These are phyloP conservation scores for Steinernema scapterisci DNA, from an alignment of 2,888 invertebrate genomes.

Conservation along the genomic window DNA sequence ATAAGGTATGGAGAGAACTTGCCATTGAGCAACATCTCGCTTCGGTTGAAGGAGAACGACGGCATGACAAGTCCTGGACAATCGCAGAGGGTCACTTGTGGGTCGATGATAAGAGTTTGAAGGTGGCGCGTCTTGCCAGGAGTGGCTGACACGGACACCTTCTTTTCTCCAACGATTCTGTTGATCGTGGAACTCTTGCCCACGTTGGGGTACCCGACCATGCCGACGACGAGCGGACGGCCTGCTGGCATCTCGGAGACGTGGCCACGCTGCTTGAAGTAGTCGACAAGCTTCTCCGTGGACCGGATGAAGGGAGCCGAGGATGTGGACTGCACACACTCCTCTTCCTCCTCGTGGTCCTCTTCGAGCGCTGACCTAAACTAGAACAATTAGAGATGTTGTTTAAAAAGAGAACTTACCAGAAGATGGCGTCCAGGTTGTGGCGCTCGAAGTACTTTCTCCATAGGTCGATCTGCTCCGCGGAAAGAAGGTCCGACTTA, in stretches of 20 bases:
- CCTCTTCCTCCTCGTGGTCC: slow-evolving; percentile 40
- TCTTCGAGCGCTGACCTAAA: slow-evolving; percentile 49
- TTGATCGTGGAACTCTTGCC: slow-evolving; percentile 99
- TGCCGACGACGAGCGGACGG: slow-evolving; percentile 60
- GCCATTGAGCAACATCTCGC: slow-evolving; percentile 91
- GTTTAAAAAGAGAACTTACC: slow-evolving; percentile 76
- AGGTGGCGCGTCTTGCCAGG: slow-evolving; percentile 99
- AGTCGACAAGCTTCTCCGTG: slow-evolving; percentile 76
- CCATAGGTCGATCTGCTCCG: slow-evolving; percentile 75
- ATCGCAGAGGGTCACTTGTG: slow-evolving; percentile 82
- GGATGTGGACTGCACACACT: slow-evolving; percentile 36
- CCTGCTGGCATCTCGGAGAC: slow-evolving; percentile 40
- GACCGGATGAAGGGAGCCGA: slow-evolving; percentile 69
- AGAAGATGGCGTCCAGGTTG: slow-evolving; percentile 81
- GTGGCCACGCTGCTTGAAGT: slow-evolving; percentile 75
- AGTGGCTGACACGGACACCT: slow-evolving; percentile 85
- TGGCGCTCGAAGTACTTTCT: slow-evolving; percentile 70
- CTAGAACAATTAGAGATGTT: slow-evolving; percentile 1
- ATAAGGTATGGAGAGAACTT: neutral
- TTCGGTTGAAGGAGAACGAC: slow-evolving; percentile 89
- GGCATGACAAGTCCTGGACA: slow-evolving; percentile 94
- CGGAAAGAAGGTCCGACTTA: slow-evolving; percentile 89
- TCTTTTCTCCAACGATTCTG: slow-evolving; percentile 80
- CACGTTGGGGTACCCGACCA: slow-evolving; percentile 97
- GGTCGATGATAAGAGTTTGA: slow-evolving; percentile 69